Percentiles rank a stretch among this genome's conserved stretches.
These are phyloP conservation scores for Apeltes quadracus DNA, from an alignment of 2,113 vertebrate genomes.

Conservation along the genomic window DNA sequence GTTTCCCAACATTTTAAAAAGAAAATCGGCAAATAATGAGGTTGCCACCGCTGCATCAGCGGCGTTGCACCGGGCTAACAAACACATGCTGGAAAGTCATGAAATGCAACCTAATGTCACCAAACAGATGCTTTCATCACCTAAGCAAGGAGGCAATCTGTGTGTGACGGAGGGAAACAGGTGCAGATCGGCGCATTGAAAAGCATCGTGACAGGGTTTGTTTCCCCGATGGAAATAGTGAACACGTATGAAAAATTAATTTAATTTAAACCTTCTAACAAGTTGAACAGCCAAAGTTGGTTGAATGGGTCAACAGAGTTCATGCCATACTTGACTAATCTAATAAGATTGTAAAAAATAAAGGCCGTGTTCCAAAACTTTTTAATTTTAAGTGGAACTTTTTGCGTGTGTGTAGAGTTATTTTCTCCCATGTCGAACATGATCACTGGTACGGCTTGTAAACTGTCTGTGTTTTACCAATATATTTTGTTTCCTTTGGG, in stretches of 20 bases:
- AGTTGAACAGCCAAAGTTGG: constrained; percentile 15
- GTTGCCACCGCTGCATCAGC: constrained; percentile 32
- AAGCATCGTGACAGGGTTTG: constrained; percentile 1
- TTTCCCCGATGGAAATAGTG: background rate
- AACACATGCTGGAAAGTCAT: constrained; percentile 47
- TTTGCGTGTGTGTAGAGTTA: too few relatives aligned
- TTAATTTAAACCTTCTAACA: constrained; percentile 3
- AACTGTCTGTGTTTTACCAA: too few relatives aligned
- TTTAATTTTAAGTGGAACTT: too few relatives aligned
- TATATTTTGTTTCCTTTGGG: too few relatives aligned
- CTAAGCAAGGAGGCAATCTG: constrained; percentile 40
- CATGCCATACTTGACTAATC: constrained; percentile 19
- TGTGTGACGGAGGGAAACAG: constrained; percentile 29
- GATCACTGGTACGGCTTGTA: too few relatives aligned
- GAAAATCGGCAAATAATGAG: constrained; percentile 3
- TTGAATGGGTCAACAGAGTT: constrained; percentile 15
- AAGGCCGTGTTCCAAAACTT: background rate
- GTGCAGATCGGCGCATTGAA: constrained; percentile 23
- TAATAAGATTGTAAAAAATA: constrained; percentile 28
- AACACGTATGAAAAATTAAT: constrained; percentile 5
- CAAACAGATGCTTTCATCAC: constrained; percentile 52
- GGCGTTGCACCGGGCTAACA: constrained; percentile 11
- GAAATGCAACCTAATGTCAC: constrained; percentile 39
- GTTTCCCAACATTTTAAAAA: constrained; percentile 43
- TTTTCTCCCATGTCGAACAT: too few relatives aligned